A percentile compares a stretch with the other conserved stretches of the same genome.
Evolutionary conservation across 2,888 invertebrate genomes (phyloP).

Genomic region (Noctua janthe): DNA sequence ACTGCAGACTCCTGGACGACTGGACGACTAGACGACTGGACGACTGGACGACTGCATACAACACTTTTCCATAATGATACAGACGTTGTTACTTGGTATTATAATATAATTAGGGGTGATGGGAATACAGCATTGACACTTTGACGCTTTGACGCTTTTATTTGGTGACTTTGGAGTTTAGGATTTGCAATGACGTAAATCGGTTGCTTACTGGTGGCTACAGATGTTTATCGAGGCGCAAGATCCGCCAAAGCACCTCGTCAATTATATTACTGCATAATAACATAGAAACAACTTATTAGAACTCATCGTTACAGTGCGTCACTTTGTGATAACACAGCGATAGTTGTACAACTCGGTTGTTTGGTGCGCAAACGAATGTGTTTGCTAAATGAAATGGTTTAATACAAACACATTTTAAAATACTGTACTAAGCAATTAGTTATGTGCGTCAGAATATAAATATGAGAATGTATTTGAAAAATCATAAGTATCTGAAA

Average conservation of each 20-base stretch:
- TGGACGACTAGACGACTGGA: too few relatives aligned
- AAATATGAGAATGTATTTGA: neutral
- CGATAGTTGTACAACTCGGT: slow-evolving; percentile 16
- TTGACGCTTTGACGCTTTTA: neutral
- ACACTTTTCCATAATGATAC: neutral
- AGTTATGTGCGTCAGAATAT: neutral
- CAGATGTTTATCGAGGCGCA: neutral
- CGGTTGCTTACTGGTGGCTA: neutral
- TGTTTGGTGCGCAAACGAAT: slow-evolving; percentile 36
- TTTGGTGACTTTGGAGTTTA: neutral
- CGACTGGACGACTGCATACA: neutral
- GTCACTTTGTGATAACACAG: slow-evolving; percentile 8
- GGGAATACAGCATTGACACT: neutral
- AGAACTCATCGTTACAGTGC: neutral
- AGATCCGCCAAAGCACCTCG: neutral
- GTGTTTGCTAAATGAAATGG: slow-evolving; percentile 42
- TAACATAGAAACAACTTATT: neutral
- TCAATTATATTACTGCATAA: neutral
- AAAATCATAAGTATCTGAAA: neutral
- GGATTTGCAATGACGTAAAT: neutral
- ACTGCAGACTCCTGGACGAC: neutral
- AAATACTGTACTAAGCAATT: slow-evolving; percentile 16
- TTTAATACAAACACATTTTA: slow-evolving; percentile 16
- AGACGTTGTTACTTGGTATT: too few relatives aligned
- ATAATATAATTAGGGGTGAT: neutral